Evolutionary conservation across 2,888 invertebrate genomes (phyloP).

Genomic region (Dendrolimus houi): DNA sequence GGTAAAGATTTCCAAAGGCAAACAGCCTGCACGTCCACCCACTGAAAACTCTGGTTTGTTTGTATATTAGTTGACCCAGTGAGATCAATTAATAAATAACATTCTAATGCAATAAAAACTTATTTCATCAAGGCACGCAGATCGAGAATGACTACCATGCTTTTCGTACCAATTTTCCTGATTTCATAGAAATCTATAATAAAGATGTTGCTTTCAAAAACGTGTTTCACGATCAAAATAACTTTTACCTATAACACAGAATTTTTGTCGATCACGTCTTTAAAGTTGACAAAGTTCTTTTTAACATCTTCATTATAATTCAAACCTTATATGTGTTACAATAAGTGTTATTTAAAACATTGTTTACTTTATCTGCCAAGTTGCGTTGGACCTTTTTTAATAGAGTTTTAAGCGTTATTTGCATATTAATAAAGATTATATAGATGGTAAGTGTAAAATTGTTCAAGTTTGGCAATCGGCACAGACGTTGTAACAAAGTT

Average conservation of each 20-base stretch:
- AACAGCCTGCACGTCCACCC: too few species aligned
- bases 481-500: background rate
- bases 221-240: constrained; percentile 2
- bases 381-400: too few species aligned
- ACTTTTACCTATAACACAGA: constrained; percentile 8
- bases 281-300: background rate
- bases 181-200: background rate
- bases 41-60: too few species aligned
- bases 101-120: too few species aligned
- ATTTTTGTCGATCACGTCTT: constrained; percentile 7
- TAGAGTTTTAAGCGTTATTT: too few species aligned
- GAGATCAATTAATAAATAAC: too few species aligned
- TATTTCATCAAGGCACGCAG: too few species aligned
- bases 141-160: too few species aligned
- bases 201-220: background rate
- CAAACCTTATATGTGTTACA: background rate
- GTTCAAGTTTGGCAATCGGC: background rate
- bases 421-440: background rate
- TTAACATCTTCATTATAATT: background rate
- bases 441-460: background rate
- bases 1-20: too few species aligned
- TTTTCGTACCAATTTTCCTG: background rate
- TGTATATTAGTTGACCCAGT: too few species aligned
- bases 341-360: too few species aligned
- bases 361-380: too few species aligned